A percentile compares a stretch with the other conserved stretches of the same genome.
These are phyloP conservation scores for Maconellicoccus hirsutus DNA, from an alignment of 1,140 invertebrate genomes.

Conservation along the genomic window DNA sequence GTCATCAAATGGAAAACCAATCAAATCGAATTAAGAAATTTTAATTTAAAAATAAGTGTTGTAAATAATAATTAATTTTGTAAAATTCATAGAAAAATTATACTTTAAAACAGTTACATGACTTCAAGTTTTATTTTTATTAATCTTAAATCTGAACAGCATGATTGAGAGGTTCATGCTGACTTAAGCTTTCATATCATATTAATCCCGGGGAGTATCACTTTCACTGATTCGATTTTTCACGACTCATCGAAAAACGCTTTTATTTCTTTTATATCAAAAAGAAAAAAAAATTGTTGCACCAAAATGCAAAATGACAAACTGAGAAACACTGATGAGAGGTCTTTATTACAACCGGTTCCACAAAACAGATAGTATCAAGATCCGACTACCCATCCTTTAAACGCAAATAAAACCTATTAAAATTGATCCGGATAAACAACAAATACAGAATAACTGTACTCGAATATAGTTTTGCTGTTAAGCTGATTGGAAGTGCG, in stretches of 20 bases:
- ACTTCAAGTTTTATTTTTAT: too few relatives aligned
- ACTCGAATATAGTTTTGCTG: conserved; percentile 11
- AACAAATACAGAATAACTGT: conserved; percentile 15
- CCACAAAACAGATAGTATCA: conserved; percentile 10
- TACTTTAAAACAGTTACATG: too few relatives aligned
- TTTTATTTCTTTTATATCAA: background rate
- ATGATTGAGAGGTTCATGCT: background rate
- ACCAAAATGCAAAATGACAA: background rate
- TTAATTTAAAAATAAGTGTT: background rate
- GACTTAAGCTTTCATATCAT: background rate
- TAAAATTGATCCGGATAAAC: conserved; percentile 20
- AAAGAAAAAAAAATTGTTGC: background rate
- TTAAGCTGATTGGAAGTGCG: background rate
- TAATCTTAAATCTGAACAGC: background rate
- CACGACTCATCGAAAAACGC: background rate
- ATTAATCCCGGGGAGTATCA: background rate
- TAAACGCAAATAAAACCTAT: conserved; percentile 22
- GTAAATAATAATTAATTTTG: background rate
- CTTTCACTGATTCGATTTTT: background rate
- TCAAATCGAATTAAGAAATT: background rate
- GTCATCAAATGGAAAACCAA: conserved; percentile 6
- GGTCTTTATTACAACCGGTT: conserved; percentile 15
- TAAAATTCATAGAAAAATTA: background rate
- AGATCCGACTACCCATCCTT: conserved; percentile 14
- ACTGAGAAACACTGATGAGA: background rate